Percentiles rank a stretch among this genome's conserved stretches.
Evolutionary conservation across 2,888 invertebrate species (phyloP).

Genomic region (Limnephilus marmoratus): DNA sequence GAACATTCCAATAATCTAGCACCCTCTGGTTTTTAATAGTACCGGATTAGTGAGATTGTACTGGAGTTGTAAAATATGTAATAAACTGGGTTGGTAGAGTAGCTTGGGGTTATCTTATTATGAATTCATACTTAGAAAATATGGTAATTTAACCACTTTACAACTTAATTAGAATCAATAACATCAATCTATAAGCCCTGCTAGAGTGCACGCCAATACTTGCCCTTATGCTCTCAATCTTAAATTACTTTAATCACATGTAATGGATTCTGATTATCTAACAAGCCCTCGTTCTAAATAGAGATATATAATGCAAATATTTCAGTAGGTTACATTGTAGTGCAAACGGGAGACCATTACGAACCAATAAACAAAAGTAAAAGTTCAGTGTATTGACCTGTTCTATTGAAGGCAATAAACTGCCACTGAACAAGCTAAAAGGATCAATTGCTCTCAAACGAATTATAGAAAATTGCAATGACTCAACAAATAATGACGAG

Average conservation of each 20-base stretch:
- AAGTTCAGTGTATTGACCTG: slow-evolving; percentile 53
- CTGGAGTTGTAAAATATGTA: too few relatives aligned
- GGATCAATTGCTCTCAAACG: background rate
- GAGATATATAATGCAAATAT: background rate
- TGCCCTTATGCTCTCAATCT: background rate
- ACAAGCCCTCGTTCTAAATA: background rate
- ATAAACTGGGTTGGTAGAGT: background rate
- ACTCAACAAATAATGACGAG: background rate
- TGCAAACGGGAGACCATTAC: slow-evolving; percentile 25
- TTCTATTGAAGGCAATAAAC: slow-evolving; percentile 29
- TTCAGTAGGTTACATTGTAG: background rate
- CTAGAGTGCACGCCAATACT: background rate
- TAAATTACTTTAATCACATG: slow-evolving; percentile 4
- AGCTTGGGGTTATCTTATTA: background rate
- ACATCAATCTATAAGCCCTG: background rate
- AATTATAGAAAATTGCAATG: background rate
- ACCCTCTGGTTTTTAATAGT: too few relatives aligned
- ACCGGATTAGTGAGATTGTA: too few relatives aligned
- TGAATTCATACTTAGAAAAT: background rate
- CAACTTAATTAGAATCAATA: background rate
- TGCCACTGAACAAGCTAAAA: background rate
- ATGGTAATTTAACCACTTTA: background rate
- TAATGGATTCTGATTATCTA: slow-evolving; percentile 16
- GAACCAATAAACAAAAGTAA: slow-evolving; percentile 41
- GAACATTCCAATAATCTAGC: too few relatives aligned